Base-by-base conservation (phyloP, 2,797 vertebrate species). In the Octomys mimax region DNA sequence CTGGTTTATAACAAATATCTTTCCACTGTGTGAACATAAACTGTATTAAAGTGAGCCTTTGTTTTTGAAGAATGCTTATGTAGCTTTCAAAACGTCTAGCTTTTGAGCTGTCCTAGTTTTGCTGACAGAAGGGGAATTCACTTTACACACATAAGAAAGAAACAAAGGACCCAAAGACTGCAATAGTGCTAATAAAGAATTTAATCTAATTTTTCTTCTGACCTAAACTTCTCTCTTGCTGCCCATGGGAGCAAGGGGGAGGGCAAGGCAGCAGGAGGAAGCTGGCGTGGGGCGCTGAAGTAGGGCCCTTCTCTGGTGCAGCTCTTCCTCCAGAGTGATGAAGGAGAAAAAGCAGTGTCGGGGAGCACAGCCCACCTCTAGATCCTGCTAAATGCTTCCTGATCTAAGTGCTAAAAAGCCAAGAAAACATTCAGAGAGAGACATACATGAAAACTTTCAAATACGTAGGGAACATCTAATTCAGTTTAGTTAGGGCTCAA, bases 101-200 rank as follows among this genome's bases (percentile, higher is more conserved):
- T 89, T 82, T 95, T 81, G 61, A 79, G 70, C 24, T 75, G 59
- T 54, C 68, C 61, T 85, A 70, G 90, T 90, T 96, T 66, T 95
- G 92, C 96, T 96, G 96, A 94, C 80, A 88, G 81, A 91, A 64
- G 59, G 49, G 24, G 31, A 92, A 96, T 91, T 89, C 22, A 73
- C 70, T 89, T 80, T 84, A 84, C 62, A 70, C 28, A 73, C 70
- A 24, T 78, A 82, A 82, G 12, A 39, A 71, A 85, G 89, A 87
- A 52, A n/a, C 21, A 78, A 94, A 94, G 33, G 42, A 85, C 24
- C 86, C 42, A 24, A 70, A 92, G 70, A 52, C 83, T 93, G 33
- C n/a, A 73, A 92, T 5, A 54, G 52, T 39, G 62, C 28, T 79
- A 91, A 93, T 71, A 61, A 95, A 70, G 42, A 94, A 7, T 90